A percentile compares a stretch with the other conserved stretches of the same genome.
phyloP scores from a whole-genome alignment of 1,140 invertebrate species.

The Galleria mellonella region DNA sequence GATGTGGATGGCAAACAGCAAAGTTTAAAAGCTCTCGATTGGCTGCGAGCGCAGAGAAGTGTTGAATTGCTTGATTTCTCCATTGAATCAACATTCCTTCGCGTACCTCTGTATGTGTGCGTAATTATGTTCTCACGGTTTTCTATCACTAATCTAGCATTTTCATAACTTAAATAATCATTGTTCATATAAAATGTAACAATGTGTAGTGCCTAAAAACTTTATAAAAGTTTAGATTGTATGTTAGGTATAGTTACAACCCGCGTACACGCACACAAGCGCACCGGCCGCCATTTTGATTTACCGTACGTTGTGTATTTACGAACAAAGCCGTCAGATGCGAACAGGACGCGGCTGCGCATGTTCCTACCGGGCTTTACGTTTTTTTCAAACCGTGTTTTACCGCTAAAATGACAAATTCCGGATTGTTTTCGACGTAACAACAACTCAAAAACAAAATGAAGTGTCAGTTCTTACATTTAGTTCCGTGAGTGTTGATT shows the following conservation, averaged over 20 bases:
- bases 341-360: conserved; percentile 70
- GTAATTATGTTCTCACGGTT: conserved; percentile 57
- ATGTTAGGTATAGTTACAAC: conserved; percentile 28
- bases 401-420: conserved; percentile 69
- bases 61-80: conserved; percentile 69
- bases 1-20: conserved; percentile 21
- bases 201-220: conserved; percentile 14
- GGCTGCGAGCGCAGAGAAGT: conserved; percentile 34
- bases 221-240: conserved; percentile 14
- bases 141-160: conserved; percentile 14
- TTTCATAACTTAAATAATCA: conserved; percentile 45
- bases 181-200: conserved; percentile 17
- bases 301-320: conserved; percentile 68
- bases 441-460: conserved; percentile 69
- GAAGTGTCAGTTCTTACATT: conserved; percentile 70
- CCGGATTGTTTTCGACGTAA: conserved; percentile 54
- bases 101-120: conserved; percentile 62
- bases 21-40: conserved; percentile 55
- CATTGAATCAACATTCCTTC: conserved; percentile 71
- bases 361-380: conserved; percentile 58
- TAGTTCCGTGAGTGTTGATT: conserved; percentile 69
- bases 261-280: conserved; percentile 57
- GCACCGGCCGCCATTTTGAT: conserved; percentile 63
- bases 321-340: conserved; percentile 72
- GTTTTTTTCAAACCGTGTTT: conserved; percentile 54